Evolutionary conservation across 1,140 invertebrate species (phyloP), one percentile per base, ranked within the genome.

Genomic region (Danaus plexippus): DNA sequence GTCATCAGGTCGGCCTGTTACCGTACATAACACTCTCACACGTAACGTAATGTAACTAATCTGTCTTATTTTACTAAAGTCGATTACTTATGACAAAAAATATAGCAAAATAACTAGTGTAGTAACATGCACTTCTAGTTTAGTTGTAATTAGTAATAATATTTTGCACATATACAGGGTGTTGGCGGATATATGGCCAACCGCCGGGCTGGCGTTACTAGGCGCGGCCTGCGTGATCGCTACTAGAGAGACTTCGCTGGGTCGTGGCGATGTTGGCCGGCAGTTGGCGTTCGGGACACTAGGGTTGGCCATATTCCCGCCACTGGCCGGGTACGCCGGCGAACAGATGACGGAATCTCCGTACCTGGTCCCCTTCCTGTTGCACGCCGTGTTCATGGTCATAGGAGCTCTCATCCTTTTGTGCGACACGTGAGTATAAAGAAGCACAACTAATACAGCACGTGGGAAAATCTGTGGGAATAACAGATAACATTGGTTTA

Each of bases 171-270:
- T 43, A 68, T 71, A 9, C 63, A 90, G 94, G 46, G 89, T 92
- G 9, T 65, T 94, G 44, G 93, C 92, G 2, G 94, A 95, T 67
- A 91, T 94, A n/a, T 94, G 94, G 67, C 89, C 92, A 32, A 91
- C 92, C 11, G 91, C 93, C 0, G 90, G 90, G 0, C 78, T 95
- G 0, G 91, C 92, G 0, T 69, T 96, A 2, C 72, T 95, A 1
- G 92, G 93, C 47, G 92, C 93, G 0, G 93, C 93, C 1, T 90
- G 94, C n/a, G 91, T 95, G 2, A 93, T 94, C 47, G 93, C 94
- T 2, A 93, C 94, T 0, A 88, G 92, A 11, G 93, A 95, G 73
- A 94, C 93, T 1, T 94, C 92, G 0, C 89, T 92, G 18, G 92
- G 94, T 8, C 89, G 93, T 9, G 93, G 93, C 0, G 93, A 94